Evolutionary conservation across 2,113 vertebrate species (phyloP).

Genomic region (Galeopterus variegatus): DNA sequence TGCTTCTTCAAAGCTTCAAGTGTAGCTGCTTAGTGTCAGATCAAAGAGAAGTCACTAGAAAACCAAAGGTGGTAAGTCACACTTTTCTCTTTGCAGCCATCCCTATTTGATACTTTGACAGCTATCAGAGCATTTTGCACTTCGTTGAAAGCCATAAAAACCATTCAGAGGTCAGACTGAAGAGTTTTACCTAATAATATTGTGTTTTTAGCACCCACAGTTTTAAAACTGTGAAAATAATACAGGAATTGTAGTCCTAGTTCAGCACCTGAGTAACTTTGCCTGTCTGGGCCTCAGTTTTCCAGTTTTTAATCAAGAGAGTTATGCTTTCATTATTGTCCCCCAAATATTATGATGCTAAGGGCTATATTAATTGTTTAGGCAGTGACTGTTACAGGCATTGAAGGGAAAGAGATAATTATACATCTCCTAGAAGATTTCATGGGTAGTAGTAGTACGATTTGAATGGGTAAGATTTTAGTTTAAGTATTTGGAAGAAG

Average conservation of each 20-base stretch:
- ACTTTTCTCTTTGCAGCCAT: conserved; percentile 34
- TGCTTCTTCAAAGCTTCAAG: conserved; percentile 55
- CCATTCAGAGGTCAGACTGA: conserved; percentile 29
- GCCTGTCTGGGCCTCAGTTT: neutral
- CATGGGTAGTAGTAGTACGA: neutral
- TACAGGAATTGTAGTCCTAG: neutral
- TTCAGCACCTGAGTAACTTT: neutral
- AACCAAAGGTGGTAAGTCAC: conserved; percentile 37
- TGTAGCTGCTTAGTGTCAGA: conserved; percentile 12
- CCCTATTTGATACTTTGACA: conserved; percentile 10
- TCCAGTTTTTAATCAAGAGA: conserved; percentile 59
- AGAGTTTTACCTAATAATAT: conserved; percentile 44
- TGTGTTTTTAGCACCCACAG: conserved; percentile 27
- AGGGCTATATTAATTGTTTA: neutral
- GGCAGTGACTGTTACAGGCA: neutral
- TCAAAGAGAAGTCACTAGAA: conserved; percentile 58
- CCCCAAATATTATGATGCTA: neutral
- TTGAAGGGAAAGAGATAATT: conserved; percentile 21
- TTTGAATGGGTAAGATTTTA: conserved; percentile 39
- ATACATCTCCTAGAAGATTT: neutral
- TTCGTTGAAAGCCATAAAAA: conserved; percentile 62
- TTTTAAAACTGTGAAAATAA: conserved; percentile 65
- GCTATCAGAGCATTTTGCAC: conserved; percentile 43
- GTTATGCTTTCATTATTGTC: conserved; percentile 5
- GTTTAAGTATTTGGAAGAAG: neutral